Evolutionary conservation across 1,140 invertebrate species (phyloP).

Genomic region (Solenopsis fugax): DNA sequence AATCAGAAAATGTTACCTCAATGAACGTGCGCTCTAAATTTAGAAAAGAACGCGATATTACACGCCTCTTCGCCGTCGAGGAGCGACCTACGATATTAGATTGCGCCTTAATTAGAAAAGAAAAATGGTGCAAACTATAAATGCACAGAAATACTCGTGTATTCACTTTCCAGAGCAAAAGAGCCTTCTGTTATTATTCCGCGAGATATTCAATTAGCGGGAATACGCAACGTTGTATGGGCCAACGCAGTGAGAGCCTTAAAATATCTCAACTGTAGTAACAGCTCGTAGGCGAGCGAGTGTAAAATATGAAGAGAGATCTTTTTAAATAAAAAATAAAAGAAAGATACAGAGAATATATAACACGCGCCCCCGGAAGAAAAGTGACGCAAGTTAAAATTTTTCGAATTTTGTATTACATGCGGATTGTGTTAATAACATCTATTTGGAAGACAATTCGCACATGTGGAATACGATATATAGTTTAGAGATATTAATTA

Average conservation of each 20-base stretch:
- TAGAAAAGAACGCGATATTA: conserved; percentile 47
- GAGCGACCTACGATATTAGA: conserved; percentile 40
- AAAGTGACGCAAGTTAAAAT: too few relatives aligned
- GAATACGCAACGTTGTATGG: conserved; percentile 24
- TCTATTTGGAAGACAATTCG: too few relatives aligned
- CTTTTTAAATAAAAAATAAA: not conserved
- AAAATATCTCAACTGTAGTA: conserved; percentile 8
- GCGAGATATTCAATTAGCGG: conserved; percentile 28
- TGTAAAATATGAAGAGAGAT: conserved; percentile 4
- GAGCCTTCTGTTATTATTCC: conserved; percentile 35
- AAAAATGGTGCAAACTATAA: conserved; percentile 30
- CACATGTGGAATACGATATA: too few relatives aligned
- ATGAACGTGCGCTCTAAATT: conserved; percentile 57
- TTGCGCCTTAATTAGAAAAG: conserved; percentile 47
- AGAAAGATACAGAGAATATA: not conserved
- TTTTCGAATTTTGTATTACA: too few relatives aligned
- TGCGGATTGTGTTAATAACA: too few relatives aligned
- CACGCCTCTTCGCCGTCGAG: conserved; percentile 18
- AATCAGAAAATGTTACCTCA: conserved; percentile 56
- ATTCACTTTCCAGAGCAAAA: conserved; percentile 24
- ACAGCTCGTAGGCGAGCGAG: not conserved
- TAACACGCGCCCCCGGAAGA: too few relatives aligned
- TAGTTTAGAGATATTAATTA: too few relatives aligned
- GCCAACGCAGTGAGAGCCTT: not conserved
- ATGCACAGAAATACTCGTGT: not conserved